phyloP scores from a whole-genome alignment of 2,113 vertebrate genomes.

The Macquaria ambigua region DNA sequence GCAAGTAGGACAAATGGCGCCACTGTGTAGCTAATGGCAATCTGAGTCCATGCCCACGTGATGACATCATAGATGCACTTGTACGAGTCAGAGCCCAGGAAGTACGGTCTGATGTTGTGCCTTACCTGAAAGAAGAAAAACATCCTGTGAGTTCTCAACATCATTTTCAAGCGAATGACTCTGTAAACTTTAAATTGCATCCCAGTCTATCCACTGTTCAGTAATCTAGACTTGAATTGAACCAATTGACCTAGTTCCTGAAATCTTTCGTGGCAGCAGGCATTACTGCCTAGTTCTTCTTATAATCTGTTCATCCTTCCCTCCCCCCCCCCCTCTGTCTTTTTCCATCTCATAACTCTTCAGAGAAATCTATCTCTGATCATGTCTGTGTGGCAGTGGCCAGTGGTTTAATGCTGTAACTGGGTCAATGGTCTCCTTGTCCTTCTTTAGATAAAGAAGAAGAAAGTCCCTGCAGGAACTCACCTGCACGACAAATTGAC shows the following conservation, averaged over 20 bases:
- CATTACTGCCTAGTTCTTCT: conserved; percentile 18
- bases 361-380: conserved; percentile 8
- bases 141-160: not conserved
- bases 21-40: conserved; percentile 96
- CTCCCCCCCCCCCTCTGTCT: not conserved
- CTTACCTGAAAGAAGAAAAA: conserved; percentile 86
- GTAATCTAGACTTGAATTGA: conserved; percentile 6
- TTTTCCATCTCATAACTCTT: conserved; percentile 21
- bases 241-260: conserved; percentile 29
- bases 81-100: conserved; percentile 86
- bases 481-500: conserved; percentile 11
- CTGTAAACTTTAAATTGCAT: conserved; percentile 1
- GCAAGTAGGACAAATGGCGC: conserved; percentile 96
- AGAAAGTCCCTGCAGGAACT: conserved; percentile 7
- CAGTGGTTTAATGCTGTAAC: conserved; percentile 27
- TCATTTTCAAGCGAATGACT: not conserved
- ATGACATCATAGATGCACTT: conserved; percentile 91
- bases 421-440: conserved; percentile 47
- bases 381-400: conserved; percentile 1
- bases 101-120: conserved; percentile 92
- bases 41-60: conserved; percentile 93
- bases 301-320: conserved; percentile 16
- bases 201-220: not conserved
- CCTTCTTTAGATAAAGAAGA: conserved; percentile 24
- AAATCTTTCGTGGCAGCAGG: conserved; percentile 2